phyloP scores from a whole-genome alignment of 2,113 vertebrate genomes.

The Leptobrachium leishanense region DNA sequence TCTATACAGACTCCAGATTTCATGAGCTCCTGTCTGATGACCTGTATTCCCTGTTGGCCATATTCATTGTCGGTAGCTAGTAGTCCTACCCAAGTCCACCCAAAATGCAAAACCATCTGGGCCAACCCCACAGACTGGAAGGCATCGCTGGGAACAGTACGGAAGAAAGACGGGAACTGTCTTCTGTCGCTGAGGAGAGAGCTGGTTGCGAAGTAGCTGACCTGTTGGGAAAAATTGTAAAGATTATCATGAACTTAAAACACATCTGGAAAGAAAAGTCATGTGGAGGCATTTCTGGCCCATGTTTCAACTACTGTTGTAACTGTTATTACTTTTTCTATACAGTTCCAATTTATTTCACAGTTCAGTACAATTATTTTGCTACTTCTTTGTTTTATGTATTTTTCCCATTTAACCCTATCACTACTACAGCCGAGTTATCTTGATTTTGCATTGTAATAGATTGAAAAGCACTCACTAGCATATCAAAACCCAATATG shows the following conservation, averaged over 20 bases:
- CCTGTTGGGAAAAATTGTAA: conserved; percentile 48
- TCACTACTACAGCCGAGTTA: no score
- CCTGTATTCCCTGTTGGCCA: conserved; percentile 21
- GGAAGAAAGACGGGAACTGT: conserved; percentile 61
- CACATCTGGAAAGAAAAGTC: no score
- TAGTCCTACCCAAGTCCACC: conserved; percentile 70
- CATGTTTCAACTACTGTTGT: no score
- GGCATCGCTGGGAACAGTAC: conserved; percentile 70
- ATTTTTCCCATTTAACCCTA: no score
- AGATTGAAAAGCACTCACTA: no score
- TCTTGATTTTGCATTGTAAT: no score
- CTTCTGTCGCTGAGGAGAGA: conserved; percentile 66
- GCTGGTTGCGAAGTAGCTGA: conserved; percentile 71
- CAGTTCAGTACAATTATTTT: no score
- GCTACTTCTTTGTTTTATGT: no score
- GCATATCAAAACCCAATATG: no score
- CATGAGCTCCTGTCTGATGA: conserved; percentile 20
- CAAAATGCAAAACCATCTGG: conserved; percentile 63
- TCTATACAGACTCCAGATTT: conserved; percentile 19
- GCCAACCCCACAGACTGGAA: conserved; percentile 67
- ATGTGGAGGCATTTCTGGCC: no score
- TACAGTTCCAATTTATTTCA: no score
- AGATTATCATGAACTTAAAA: background rate
- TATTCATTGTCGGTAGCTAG: conserved; percentile 29
- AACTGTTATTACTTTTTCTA: no score